Evolutionary conservation across 2,113 vertebrate genomes (phyloP), one percentile per base, ranked within the genome.

Genomic region (Elachura formosa): DNA sequence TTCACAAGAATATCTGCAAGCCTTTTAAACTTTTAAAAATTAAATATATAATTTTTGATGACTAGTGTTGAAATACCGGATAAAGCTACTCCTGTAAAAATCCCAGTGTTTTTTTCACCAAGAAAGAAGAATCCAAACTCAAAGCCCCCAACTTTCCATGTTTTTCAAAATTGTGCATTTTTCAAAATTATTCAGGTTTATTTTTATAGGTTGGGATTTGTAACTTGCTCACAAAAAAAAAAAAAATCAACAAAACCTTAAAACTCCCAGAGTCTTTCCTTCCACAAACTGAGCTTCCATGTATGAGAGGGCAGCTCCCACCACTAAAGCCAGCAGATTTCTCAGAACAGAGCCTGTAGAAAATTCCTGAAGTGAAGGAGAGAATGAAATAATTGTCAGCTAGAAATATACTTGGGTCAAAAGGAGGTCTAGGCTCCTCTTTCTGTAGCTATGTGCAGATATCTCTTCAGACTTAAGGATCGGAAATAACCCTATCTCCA

Each of bases 41-140:
- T 54, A 82, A 79, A 41, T 22, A 2, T 18, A 31, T 15, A 54
- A 22, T 48, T 56, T 13, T 46, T 73, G 10, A 63, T 46, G 2
- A 72, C 58, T 40, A 21, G 13, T 24, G 40, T 17, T 11, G 13
- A 34, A 86, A 43, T 48, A 71, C 6, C 26, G 66, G 24, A 4
- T 25, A 56, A 82, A 82, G 21, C 8, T 21, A 63, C 15, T 41
- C 24, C 14, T 64, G 49, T 5, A 49, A 46, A 83, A 90, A 85
- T 61, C 9, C 11, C 18, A 49, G 1, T 5, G 1, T 2, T 59
- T 84, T 84, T 33, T 52, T 69, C 51, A 77, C 55, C 0, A 0
- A 69, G 34, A 11, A 77, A 86, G 72, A 87, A 58, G 3, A 0
- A 20, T 45, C 4, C 16, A 72, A 61, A 43, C 3, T 6, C 52